Evolutionary conservation across 2,888 invertebrate genomes (phyloP).

Genomic region (Andrena haemorrhoa): DNA sequence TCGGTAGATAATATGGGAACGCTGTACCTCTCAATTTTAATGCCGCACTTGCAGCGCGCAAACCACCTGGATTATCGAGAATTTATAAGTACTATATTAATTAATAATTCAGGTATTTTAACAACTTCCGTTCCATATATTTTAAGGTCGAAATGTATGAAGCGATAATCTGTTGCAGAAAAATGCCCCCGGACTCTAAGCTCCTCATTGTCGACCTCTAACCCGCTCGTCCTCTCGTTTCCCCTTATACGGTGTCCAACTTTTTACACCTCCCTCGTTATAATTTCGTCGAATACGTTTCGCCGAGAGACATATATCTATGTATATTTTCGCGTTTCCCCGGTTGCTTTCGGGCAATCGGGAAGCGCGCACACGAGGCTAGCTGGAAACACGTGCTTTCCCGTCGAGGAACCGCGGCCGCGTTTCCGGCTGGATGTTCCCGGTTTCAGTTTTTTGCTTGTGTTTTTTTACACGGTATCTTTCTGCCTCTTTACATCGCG

Average conservation of each 20-base stretch:
- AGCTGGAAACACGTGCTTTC: slow-evolving; percentile 31
- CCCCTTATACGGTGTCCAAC: not conserved
- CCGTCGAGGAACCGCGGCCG: slow-evolving; percentile 3
- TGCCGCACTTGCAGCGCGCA: too few species aligned
- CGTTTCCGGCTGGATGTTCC: slow-evolving; percentile 9
- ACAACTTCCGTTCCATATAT: too few species aligned
- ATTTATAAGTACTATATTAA: too few species aligned
- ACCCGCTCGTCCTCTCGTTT: not conserved
- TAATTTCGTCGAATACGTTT: slow-evolving; percentile 15
- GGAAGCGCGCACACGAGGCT: not conserved
- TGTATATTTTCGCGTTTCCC: not conserved
- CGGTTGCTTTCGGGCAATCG: slow-evolving; percentile 6
- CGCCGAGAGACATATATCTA: not conserved
- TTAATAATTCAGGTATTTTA: too few species aligned
- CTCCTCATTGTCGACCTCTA: not conserved
- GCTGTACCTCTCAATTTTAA: too few species aligned
- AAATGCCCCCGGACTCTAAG: not conserved
- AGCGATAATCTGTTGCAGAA: too few species aligned
- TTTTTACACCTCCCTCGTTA: not conserved
- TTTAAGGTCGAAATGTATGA: too few species aligned
- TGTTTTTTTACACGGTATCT: not conserved
- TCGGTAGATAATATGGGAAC: too few species aligned
- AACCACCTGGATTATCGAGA: too few species aligned
- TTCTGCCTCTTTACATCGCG: slow-evolving; percentile 21
- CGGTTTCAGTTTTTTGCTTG: not conserved